Percentiles rank a stretch among this genome's conserved stretches.
Evolutionary conservation across 2,888 invertebrate genomes (phyloP).

Genomic region (Choreutis nemorana): DNA sequence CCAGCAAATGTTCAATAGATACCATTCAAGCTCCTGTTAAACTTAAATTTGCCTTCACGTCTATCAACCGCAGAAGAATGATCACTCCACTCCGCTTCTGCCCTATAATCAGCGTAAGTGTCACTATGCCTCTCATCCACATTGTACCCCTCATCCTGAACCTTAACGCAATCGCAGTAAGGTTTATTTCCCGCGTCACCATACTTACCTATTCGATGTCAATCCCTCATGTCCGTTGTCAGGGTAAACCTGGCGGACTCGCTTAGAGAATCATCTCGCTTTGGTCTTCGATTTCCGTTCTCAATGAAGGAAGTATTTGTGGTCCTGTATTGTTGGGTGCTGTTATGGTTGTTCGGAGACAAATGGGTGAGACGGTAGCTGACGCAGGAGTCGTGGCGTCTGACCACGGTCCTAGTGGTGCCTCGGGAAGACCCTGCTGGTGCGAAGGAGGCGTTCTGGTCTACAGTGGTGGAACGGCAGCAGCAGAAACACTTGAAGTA

Average conservation of each 20-base stretch:
- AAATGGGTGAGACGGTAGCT: slow-evolving; percentile 53
- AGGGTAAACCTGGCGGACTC: slow-evolving; percentile 51
- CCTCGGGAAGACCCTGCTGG: slow-evolving; percentile 53
- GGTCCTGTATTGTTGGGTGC: slow-evolving; percentile 44
- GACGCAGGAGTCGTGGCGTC: slow-evolving; percentile 54
- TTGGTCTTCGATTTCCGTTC: slow-evolving; percentile 44
- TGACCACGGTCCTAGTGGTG: slow-evolving; percentile 46
- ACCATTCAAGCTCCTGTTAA: slow-evolving; percentile 54
- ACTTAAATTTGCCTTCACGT: slow-evolving; percentile 39
- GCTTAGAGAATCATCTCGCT: slow-evolving; percentile 48
- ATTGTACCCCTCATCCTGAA: slow-evolving; percentile 14
- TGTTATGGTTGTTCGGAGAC: slow-evolving; percentile 54
- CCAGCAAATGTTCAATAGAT: too few relatives aligned
- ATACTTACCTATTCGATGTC: slow-evolving; percentile 29
- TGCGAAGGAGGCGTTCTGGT: slow-evolving; percentile 48
- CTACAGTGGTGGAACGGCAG: slow-evolving; percentile 30
- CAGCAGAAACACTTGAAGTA: slow-evolving; percentile 71
- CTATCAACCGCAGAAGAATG: slow-evolving; percentile 24
- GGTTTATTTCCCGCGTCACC: slow-evolving; percentile 31
- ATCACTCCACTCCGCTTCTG: slow-evolving; percentile 29
- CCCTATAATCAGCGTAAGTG: slow-evolving; percentile 40
- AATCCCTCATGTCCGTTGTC: slow-evolving; percentile 47
- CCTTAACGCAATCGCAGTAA: slow-evolving; percentile 52
- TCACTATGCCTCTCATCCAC: slow-evolving; percentile 43
- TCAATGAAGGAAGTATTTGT: slow-evolving; percentile 57